Evolutionary conservation across 2,888 invertebrate genomes (phyloP).

Genomic region (Hyppa rectilinea): DNA sequence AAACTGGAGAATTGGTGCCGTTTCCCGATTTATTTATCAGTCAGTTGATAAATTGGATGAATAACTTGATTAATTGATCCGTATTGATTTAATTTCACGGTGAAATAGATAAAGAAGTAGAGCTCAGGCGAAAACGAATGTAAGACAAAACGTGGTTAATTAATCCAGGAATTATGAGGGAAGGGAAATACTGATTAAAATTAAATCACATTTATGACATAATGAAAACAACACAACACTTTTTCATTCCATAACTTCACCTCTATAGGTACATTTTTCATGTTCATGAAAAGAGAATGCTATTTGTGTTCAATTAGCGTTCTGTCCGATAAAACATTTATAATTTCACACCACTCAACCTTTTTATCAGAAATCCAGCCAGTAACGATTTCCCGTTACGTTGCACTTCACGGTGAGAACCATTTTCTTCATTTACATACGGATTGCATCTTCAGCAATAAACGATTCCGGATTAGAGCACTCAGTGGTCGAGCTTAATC

Average conservation of each 20-base stretch:
- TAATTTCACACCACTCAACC: background rate
- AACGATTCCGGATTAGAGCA: slow-evolving; percentile 54
- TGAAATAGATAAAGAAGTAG: slow-evolving; percentile 24
- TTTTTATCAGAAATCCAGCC: slow-evolving; percentile 9
- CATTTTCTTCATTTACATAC: slow-evolving; percentile 62
- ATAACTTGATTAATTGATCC: slow-evolving; percentile 56
- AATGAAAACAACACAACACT: background rate
- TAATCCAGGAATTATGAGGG: background rate
- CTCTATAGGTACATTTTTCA: too few species aligned
- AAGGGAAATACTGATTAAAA: too few species aligned
- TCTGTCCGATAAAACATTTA: background rate
- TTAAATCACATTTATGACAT: background rate
- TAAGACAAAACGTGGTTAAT: background rate
- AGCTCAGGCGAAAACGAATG: background rate
- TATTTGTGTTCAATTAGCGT: background rate
- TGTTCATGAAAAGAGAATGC: background rate
- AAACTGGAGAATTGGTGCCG: slow-evolving; percentile 75
- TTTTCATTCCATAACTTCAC: background rate
- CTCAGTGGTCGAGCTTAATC: slow-evolving; percentile 48
- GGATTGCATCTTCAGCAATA: slow-evolving; percentile 56
- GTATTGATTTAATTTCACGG: slow-evolving; percentile 45
- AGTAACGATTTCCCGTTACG: slow-evolving; percentile 19
- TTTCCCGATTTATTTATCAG: slow-evolving; percentile 76
- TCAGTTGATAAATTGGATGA: slow-evolving; percentile 73
- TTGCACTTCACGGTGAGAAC: slow-evolving; percentile 27